Conservation (phyloP, 2,113 vertebrate species). For the Chroicocephalus ridibundus region DNA sequence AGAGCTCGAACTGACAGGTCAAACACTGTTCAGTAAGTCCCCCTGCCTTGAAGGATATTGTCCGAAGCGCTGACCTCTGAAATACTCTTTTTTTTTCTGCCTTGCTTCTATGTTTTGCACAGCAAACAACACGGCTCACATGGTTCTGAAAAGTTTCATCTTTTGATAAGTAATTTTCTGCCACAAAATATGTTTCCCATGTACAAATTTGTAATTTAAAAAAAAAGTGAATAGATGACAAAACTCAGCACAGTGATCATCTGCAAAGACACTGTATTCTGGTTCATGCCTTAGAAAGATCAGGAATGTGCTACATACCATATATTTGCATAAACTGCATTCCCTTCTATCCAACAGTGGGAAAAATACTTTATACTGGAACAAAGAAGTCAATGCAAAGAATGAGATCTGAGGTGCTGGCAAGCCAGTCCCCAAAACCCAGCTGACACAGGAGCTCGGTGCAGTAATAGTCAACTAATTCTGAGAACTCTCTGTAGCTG, state of each 20-base stretch:
- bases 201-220: not conserved
- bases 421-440: not conserved
- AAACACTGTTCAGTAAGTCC: not conserved
- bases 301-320: not conserved
- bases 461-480: not conserved
- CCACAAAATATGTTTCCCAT: not conserved
- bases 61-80: not conserved
- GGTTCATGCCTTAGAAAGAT: not conserved
- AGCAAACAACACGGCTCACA: rapidly evolving
- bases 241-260: not conserved
- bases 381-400: not conserved
- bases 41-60: not conserved
- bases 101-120: not conserved
- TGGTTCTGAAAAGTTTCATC: not conserved
- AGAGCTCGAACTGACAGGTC: not conserved
- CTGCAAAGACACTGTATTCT: not conserved
- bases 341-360: not conserved
- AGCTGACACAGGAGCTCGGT: not conserved
- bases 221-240: not conserved
- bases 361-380: not conserved
- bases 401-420: not conserved
- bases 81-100: not conserved
- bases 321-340: not conserved
- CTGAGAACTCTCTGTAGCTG: not conserved
- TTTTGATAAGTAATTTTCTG: not conserved